A percentile compares a stretch with the other conserved stretches of the same genome.
These are phyloP conservation scores for Branchipolynoe longqiensis DNA, from an alignment of 2,888 invertebrate genomes.

Conservation along the genomic window DNA sequence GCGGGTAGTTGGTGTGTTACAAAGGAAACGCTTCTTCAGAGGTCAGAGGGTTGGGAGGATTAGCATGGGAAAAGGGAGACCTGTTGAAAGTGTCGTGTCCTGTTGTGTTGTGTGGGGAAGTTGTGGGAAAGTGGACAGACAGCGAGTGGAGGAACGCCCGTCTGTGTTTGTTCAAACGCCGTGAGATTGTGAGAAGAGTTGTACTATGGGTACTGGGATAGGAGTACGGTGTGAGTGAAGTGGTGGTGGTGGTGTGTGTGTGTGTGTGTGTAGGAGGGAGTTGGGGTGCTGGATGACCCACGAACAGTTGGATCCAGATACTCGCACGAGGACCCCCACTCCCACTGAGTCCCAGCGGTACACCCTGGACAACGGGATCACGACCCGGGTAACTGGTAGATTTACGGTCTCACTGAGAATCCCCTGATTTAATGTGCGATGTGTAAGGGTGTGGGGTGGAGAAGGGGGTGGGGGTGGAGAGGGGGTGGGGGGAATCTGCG, in stretches of 20 bases:
- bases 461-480: neutral
- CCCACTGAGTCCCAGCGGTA: neutral
- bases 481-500: neutral
- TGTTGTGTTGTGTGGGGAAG: neutral
- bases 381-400: constrained; percentile 44
- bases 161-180: neutral
- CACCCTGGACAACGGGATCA: constrained; percentile 41
- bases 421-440: constrained; percentile 28
- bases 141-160: neutral
- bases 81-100: no score
- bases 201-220: neutral
- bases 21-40: no score
- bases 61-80: no score
- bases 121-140: neutral
- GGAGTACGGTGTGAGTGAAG: neutral
- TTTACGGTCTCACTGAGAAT: constrained; percentile 48
- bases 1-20: no score
- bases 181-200: neutral
- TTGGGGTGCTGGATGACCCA: neutral
- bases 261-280: neutral
- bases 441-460: neutral
- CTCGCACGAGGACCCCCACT: neutral
- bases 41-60: no score
- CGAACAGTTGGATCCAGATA: no score
- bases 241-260: neutral